Evolutionary conservation across 2,888 invertebrate species (phyloP).

Genomic region (Blera fallax): DNA sequence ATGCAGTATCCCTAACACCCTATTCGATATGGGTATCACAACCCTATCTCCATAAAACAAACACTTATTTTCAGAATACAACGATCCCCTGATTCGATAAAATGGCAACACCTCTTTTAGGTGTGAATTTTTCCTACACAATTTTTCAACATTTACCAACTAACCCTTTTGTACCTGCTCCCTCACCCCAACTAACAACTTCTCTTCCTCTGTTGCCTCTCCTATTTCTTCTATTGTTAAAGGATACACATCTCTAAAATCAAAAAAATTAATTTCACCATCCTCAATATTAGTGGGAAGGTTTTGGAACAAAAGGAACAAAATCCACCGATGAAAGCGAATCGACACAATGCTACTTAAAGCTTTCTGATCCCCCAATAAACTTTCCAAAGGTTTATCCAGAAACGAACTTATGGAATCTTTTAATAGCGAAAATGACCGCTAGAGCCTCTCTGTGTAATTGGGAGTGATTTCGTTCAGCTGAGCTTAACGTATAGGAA

Average conservation of each 20-base stretch:
- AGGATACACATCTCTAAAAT: background rate
- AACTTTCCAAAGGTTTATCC: constrained; percentile 48
- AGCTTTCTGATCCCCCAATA: constrained; percentile 57
- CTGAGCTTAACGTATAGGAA: constrained; percentile 24
- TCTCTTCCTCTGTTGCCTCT: background rate
- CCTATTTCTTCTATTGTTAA: constrained; percentile 1
- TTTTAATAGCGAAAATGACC: constrained; percentile 43
- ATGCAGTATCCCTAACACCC: constrained; percentile 27
- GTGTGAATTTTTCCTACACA: background rate
- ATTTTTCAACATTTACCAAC: background rate
- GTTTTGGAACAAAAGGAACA: background rate
- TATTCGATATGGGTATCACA: constrained; percentile 16
- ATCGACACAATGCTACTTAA: constrained; percentile 37
- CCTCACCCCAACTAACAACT: background rate
- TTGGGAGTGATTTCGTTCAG: constrained; percentile 48
- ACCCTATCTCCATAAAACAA: constrained; percentile 48
- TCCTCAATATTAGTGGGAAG: background rate
- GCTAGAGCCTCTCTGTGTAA: constrained; percentile 42
- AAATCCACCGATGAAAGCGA: constrained; percentile 55
- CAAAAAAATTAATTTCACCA: background rate
- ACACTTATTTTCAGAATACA: constrained; percentile 16
- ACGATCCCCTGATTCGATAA: background rate
- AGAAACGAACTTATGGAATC: constrained; percentile 42
- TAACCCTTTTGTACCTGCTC: background rate
- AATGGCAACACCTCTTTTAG: background rate